Evolutionary conservation across 2,888 invertebrate genomes (phyloP), one percentile per base, ranked within the genome.

Genomic region (Pomacea canaliculata): DNA sequence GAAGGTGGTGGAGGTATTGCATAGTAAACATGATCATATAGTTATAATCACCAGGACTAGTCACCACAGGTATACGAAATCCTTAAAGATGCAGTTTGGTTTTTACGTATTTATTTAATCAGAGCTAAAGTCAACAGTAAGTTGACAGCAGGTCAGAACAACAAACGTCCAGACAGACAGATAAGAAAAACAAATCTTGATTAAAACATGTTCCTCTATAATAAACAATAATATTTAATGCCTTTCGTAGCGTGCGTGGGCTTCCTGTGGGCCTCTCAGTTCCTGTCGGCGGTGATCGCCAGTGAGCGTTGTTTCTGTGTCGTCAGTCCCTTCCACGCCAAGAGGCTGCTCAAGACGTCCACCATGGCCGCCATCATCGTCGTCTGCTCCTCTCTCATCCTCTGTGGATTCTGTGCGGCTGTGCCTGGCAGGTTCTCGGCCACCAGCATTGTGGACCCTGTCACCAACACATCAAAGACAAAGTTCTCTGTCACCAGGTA

Each of bases 231-330:
- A 37, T 37, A 37, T 37, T 37, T 37, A 37, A 37, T 37, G 37
- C 37, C 3, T 37, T 37, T 37, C 65, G 12, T 65, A 72, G 73
- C 66, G 13, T 12, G 59, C 16, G 67, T 67, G 3, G 73, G 73
- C 0, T 66, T 67, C 56, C 66, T 67, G 59, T 73, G 73, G 73
- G 73, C 59, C 59, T 73, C 73, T 2, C 73, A 73, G 59, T 73
- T 73, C 67, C 73, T 73, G 67, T 73, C 73, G n/a, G 67, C 73
- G 19, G 73, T 73, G 67, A 73, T 73, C 67, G 66, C 73, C 66
- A 73, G 73, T 18, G 73, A 73, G 67, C 66, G 73, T 12, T 73
- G 73, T 59, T 73, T 73, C 73, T 73, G 73, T 46, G 73, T 73
- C 48, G 73, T 73, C 59, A 73, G 67, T 37, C 73, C 73, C 5